Conservation (phyloP, 1,140 invertebrate species). For the Drosophila sechellia region DNA sequence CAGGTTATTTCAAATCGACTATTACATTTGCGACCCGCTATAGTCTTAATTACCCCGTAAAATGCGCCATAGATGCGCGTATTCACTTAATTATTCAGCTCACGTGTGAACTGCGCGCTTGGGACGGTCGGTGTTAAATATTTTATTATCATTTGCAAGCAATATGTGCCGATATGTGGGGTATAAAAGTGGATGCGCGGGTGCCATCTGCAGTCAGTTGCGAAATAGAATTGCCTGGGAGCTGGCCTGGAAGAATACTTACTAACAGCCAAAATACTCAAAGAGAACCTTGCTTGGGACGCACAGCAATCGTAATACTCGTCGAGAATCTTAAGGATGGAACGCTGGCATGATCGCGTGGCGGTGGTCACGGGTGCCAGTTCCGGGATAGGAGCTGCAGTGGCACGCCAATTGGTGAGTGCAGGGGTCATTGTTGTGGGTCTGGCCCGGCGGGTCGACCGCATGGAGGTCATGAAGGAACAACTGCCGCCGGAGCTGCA, state of each 20-base stretch:
- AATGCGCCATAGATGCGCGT: constrained; percentile 7
- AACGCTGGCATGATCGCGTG: constrained; percentile 86
- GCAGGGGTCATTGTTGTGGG: constrained; percentile 89
- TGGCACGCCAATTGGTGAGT: constrained; percentile 86
- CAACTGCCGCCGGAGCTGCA: constrained; percentile 54
- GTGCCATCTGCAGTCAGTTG: constrained; percentile 9
- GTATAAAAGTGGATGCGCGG: background rate
- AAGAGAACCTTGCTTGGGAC: background rate
- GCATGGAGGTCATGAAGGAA: constrained; percentile 85
- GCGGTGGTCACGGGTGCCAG: constrained; percentile 89
- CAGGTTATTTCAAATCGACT: background rate
- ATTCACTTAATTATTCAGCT: constrained; percentile 41
- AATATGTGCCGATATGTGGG: background rate
- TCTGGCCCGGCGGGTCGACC: constrained; percentile 87
- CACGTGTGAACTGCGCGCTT: constrained; percentile 48
- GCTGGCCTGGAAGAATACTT: background rate
- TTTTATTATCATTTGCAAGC: constrained; percentile 20
- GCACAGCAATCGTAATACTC: background rate
- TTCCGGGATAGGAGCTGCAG: constrained; percentile 88
- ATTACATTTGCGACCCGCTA: constrained; percentile 10
- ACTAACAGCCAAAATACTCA: background rate
- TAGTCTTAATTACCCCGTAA: constrained; percentile 20
- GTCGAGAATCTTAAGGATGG: constrained; percentile 82
- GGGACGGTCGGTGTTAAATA: constrained; percentile 25
- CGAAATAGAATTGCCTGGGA: background rate